Evolutionary conservation across 2,797 vertebrate genomes (phyloP).

Genomic region (Lepus townsendii): DNA sequence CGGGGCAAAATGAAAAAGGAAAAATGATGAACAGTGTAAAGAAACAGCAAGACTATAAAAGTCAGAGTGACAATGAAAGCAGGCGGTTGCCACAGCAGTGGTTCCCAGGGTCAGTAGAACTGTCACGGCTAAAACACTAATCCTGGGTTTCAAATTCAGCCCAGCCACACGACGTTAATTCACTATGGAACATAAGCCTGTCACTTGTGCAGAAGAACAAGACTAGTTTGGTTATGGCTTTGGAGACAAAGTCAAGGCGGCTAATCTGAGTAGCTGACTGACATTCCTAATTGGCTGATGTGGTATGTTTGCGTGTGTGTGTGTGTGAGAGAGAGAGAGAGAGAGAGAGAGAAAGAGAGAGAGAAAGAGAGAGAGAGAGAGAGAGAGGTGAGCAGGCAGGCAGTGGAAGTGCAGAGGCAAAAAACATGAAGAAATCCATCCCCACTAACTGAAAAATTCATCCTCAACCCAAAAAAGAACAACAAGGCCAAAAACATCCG

Average conservation of each 20-base stretch:
- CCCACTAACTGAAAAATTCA: neutral
- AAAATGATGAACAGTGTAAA: neutral
- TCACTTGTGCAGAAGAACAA: constrained; percentile 10
- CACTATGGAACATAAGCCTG: neutral
- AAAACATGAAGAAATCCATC: neutral
- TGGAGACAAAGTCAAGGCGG: constrained; percentile 15
- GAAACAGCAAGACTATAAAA: constrained; percentile 16
- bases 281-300: neutral
- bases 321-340: too few relatives aligned
- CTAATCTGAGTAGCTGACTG: neutral
- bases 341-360: neutral
- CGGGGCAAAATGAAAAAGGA: constrained; percentile 20
- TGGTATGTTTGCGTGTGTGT: too few relatives aligned
- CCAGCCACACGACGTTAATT: neutral
- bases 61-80: neutral
- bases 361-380: neutral
- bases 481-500: neutral
- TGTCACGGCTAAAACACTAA: neutral
- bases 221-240: neutral
- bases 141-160: neutral
- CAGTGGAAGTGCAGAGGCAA: neutral
- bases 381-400: neutral
- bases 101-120: neutral
- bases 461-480: neutral
- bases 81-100: neutral